These are phyloP conservation scores for Mesitornis unicolor DNA, from an alignment of 2,113 vertebrate species.

Conservation along the genomic window DNA sequence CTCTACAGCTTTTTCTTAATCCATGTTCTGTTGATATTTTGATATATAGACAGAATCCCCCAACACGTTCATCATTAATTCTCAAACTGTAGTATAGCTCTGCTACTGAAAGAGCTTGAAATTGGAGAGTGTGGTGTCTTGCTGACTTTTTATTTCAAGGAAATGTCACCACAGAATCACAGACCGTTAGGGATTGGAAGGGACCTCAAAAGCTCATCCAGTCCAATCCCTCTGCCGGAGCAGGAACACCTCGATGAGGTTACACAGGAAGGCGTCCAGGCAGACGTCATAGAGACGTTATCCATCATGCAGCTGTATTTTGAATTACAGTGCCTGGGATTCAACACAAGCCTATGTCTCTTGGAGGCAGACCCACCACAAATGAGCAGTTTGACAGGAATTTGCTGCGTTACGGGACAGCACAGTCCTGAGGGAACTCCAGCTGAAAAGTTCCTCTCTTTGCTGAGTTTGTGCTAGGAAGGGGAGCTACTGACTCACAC, in stretches of 20 bases:
- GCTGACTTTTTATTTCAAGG: not conserved
- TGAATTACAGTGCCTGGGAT: not conserved
- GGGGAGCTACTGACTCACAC: not conserved
- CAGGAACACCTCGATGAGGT: too few relatives aligned
- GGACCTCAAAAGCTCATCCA: too few relatives aligned
- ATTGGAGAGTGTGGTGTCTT: not conserved
- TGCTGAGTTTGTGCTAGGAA: not conserved
- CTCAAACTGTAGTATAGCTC: not conserved
- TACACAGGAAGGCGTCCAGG: too few relatives aligned
- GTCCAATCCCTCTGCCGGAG: too few relatives aligned
- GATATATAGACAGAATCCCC: not conserved
- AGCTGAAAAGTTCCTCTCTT: not conserved
- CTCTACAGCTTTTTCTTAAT: not conserved
- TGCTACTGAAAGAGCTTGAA: too few relatives aligned
- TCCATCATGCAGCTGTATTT: not conserved
- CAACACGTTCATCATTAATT: not conserved
- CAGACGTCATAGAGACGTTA: fast-evolving
- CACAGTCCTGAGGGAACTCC: not conserved
- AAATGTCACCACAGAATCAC: too few relatives aligned
- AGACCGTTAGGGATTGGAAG: too few relatives aligned
- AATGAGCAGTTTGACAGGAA: not conserved
- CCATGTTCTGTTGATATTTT: not conserved
- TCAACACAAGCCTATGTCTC: not conserved
- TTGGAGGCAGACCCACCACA: not conserved
- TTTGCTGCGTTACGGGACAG: not conserved